phyloP scores from a whole-genome alignment of 2,113 vertebrate species.

The Vulpes lagopus region DNA sequence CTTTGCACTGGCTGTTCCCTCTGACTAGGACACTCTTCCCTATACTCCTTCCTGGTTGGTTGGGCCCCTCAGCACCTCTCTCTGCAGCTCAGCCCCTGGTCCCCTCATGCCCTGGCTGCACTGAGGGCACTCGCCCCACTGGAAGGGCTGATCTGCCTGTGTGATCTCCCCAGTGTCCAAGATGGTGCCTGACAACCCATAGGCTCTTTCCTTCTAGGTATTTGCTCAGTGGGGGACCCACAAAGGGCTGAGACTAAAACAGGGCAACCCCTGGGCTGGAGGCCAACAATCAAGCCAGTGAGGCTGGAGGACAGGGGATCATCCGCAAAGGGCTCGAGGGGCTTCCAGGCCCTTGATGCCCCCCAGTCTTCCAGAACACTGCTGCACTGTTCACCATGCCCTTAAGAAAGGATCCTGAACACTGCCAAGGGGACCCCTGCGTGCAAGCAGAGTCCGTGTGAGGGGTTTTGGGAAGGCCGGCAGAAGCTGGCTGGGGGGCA shows the following conservation, averaged over 20 bases:
- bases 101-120: neutral
- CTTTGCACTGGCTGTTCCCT: neutral
- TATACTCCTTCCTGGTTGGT: too few species aligned
- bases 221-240: fast-evolving
- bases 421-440: fast-evolving
- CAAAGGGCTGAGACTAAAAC: fast-evolving
- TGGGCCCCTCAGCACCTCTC: fast-evolving
- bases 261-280: neutral
- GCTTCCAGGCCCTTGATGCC: neutral
- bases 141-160: neutral
- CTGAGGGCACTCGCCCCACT: fast-evolving
- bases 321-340: fast-evolving
- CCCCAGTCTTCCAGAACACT: neutral
- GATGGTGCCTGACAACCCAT: fast-evolving
- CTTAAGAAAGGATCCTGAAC: neutral
- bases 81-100: neutral
- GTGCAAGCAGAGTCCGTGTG: fast-evolving
- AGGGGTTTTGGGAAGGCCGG: fast-evolving
- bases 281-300: fast-evolving
- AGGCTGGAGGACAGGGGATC: neutral
- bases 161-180: fast-evolving
- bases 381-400: neutral
- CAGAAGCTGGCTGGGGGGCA: neutral
- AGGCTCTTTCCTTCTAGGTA: fast-evolving
- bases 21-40: neutral